Base-by-base conservation (phyloP, 1,140 invertebrate genomes). In the Scaptodrosophila lebanonensis region DNA sequence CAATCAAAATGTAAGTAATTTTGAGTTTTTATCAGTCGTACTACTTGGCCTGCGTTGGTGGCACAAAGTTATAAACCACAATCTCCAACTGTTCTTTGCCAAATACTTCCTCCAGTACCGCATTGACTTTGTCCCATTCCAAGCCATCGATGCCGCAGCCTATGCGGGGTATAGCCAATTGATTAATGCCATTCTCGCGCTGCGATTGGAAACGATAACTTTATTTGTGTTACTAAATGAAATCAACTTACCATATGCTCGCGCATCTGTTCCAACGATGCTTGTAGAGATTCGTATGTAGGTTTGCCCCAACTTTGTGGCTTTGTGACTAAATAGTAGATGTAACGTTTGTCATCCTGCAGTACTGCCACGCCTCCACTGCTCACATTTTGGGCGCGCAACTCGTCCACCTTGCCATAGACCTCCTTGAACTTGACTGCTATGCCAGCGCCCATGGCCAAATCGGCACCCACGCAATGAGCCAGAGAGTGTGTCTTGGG, bases 61-160 rank as follows among this genome's bases (percentile, higher is more conserved):
- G 85, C 36, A 85, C 84, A 66, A 87, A 88, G 63, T 88, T 88
- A 65, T 89, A 91, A 2, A 91, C 87, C 2, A 73, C 72, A 44
- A 91, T 89, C 39, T 89, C 75, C 27, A 89, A 53, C n/a, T 86
- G 65, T 42, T 86, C 76, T 15, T 88, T 68, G 36, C 54, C 40
- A 73, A 92, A 92, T 1, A 90, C 79, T 33, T 88, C 82, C 42
- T 88, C 73, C 1, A 92, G 59, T 49, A 90, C 82, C 1, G 57
- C 49, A 54, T 85, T 88, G 0, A 92, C 91, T 30, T 87, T 83
- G 2, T 77, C 63, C 91, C 91, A 93, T 53, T 91, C 84, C 6
- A 93, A 73, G 13, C 88, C 68, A 73, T 93, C 91, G 11, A 92
- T 86, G 32, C 92, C 91, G 79, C 91, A 92, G 1, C 91, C 92